Base-by-base conservation (phyloP, 2,888 invertebrate genomes). In the Venustoraphidia nigricollis region DNA sequence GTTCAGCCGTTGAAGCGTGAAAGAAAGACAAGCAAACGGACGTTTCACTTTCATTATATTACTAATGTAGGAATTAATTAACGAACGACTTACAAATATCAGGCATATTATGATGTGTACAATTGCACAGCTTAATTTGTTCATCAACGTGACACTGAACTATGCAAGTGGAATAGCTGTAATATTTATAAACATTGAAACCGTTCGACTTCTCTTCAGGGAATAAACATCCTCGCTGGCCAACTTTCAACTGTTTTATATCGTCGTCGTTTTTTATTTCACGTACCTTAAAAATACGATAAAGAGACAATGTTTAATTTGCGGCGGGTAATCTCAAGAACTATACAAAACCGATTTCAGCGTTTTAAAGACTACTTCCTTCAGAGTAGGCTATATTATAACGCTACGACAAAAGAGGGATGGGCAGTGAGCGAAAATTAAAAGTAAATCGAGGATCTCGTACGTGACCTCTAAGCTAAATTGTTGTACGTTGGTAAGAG, bases 31-130 rank as follows among this genome's bases (percentile, higher is more conserved):
- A 17, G 11, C 41, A 11, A n/a, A 27, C n/a, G 37, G 8, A n/a
- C 35, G 48, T 48, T 37, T 44, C 9, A 9, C 37, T 49, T 8
- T 36, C n/a, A 9, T 44, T 11, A 48, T 14, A 10, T 11, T 34
- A n/a, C 5, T 37, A 60, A 27, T 6, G 27, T 27, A 27, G 27
- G 27, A 6, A 27, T 27, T 3, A 27, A 27, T n/a, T n/a, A 27
- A 27, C 3, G 27, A 27, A 27, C 1, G 6, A 59, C 62, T 62
- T 63, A 77, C 79, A 70, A 47, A 74, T 65, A 51, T 63, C 64
- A 2, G 78, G 74, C 69, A 77, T 73, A 45, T 75, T 70, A 58
- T 79, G 77, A 59, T 78, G 76, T 0, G 77, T 75, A 56, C 80
- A 80, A 55, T 79, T 77, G 56, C 80, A 80, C 9, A 67, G 56